These are phyloP conservation scores for Anthopleura sola DNA, from an alignment of 64 coral and sea anemone species.

Conservation along the genomic window DNA sequence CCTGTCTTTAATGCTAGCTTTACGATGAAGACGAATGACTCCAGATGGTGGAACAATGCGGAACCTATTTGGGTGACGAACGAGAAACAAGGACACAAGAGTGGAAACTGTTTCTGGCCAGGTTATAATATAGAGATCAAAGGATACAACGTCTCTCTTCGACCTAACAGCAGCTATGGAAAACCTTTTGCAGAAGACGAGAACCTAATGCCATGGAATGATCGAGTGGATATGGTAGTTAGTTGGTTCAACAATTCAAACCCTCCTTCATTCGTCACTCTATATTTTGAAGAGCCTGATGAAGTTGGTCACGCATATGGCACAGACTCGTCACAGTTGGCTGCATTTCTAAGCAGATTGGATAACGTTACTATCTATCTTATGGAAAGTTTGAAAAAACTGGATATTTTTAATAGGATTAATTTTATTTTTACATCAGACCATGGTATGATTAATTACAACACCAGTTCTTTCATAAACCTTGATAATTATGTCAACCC, in stretches of 20 bases:
- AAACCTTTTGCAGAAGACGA: constrained; percentile 38
- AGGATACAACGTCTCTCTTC: constrained; percentile 19
- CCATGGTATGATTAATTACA: constrained; percentile 57
- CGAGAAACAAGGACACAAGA: constrained; percentile 48
- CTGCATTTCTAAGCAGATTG: constrained; percentile 35
- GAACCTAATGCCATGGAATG: constrained; percentile 41
- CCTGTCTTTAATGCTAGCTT: constrained; percentile 46
- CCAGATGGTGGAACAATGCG: constrained; percentile 57
- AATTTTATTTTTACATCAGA: constrained; percentile 81
- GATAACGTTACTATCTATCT: constrained; percentile 54
- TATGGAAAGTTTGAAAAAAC: constrained; percentile 38
- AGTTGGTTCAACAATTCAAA: constrained; percentile 39
- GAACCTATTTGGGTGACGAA: constrained; percentile 85
- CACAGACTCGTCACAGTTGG: constrained; percentile 35
- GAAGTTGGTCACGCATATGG: constrained; percentile 49
- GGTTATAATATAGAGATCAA: constrained; percentile 48
- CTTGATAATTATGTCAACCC: constrained; percentile 37
- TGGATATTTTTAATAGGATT: constrained; percentile 27
- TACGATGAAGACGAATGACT: constrained; percentile 41
- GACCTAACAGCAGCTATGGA: constrained; percentile 19
- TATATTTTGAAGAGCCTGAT: constrained; percentile 75
- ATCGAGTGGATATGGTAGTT: constrained; percentile 58
- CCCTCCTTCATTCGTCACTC: constrained; percentile 39
- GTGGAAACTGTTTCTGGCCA: constrained; percentile 68
- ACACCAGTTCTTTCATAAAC: constrained; percentile 26